Evolutionary conservation across 2,888 invertebrate genomes (phyloP).

Genomic region (Neocrepidodera transversa): DNA sequence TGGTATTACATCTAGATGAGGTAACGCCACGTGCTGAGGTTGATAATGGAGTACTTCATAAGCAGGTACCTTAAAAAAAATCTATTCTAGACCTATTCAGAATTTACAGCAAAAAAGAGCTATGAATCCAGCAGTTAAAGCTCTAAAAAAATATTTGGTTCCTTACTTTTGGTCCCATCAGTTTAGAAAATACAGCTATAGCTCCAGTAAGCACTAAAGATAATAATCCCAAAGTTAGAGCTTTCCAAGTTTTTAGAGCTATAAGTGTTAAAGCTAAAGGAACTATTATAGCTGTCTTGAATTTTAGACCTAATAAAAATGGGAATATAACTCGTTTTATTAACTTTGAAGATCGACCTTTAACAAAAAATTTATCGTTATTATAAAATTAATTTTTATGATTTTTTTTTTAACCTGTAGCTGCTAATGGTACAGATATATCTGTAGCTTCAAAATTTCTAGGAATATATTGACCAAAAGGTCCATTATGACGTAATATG

Average conservation of each 20-base stretch:
- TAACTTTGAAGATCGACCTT: conserved; percentile 73
- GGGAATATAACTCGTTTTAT: conserved; percentile 85
- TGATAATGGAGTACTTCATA: conserved; percentile 87
- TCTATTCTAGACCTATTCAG: no score
- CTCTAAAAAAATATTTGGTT: no score
- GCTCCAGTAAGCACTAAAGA: conserved; percentile 86
- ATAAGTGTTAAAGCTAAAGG: conserved; percentile 83
- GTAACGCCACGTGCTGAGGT: conserved; percentile 62
- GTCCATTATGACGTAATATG: conserved; percentile 65
- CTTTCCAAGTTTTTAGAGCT: conserved; percentile 90
- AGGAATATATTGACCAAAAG: conserved; percentile 65
- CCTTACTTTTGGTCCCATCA: conserved; percentile 79
- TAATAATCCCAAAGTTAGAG: conserved; percentile 81
- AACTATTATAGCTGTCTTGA: conserved; percentile 84
- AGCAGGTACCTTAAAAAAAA: conserved; percentile 71
- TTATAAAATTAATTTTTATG: neutral
- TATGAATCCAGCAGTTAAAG: no score
- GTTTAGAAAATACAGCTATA: conserved; percentile 80
- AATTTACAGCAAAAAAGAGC: no score
- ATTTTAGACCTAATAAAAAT: conserved; percentile 84
- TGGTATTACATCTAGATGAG: conserved; percentile 29
- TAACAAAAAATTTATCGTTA: conserved; percentile 43
- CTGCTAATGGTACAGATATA: conserved; percentile 73
- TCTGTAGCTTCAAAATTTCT: conserved; percentile 74
- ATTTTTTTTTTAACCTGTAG: conserved; percentile 57